Base-by-base conservation (phyloP, 2,113 vertebrate species). In the Pseudopodoces humilis region DNA sequence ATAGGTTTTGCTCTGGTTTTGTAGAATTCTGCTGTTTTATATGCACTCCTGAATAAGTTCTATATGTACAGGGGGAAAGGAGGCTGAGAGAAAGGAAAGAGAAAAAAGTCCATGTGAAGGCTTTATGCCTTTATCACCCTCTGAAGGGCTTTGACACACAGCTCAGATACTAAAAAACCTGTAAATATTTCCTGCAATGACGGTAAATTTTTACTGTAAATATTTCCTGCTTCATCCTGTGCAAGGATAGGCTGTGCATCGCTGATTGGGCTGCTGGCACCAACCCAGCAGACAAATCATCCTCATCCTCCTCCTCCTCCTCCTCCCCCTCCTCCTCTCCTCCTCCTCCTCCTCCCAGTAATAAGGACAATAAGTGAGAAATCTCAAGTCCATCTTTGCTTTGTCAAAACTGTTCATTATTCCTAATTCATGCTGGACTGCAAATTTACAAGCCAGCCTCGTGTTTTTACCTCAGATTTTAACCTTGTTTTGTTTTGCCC, bases 141-240 rank as follows among this genome's bases (percentile, higher is more conserved):
- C 46, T 62, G n/a, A 90, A 79, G 41, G 30, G 31, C 58, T 91
- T 64, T 72, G 70, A 37, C 44, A 69, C 37, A 25, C 4, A 46
- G 5, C 33, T 64, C 37, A 39, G 0, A 0, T 19, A 5, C 21
- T 58, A 74, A 84, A 77, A 17, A 46, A 49, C 80, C 27, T 72
- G 22, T 27, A 22, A 83, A 37, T 24, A 39, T 19, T 83, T 68
- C 53, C 46, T 64, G 62, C 46, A 41, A 10, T 13, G 19, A 13
- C 17, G 25, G 44, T 0, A 20, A 56, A 56, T 46, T 55, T 31
- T 55, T 55, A 56, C 19, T 69, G n/a, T 35, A 30, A 80, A n/a
- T 41, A 39, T 19, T 83, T 71, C 41, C 28, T 53, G 20, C 31
- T 64, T 47, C 44, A 71, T 35, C 20, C 64, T 50, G 8, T 11